phyloP scores from a whole-genome alignment of 2,888 invertebrate genomes.

The Agonopterix heracliana region DNA sequence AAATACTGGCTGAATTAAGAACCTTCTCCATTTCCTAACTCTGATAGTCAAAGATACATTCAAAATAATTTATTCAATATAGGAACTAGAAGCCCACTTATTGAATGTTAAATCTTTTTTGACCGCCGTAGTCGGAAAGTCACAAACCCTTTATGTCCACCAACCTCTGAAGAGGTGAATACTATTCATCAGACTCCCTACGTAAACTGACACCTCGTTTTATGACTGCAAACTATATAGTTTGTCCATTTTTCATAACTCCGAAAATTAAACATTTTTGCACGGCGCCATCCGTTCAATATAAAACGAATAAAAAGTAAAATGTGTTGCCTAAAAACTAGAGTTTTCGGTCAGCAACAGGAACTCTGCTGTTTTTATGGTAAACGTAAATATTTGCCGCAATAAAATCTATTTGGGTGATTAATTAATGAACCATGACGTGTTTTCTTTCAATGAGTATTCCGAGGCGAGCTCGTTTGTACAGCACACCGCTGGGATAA shows the following conservation, averaged over 20 bases:
- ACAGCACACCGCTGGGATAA: slow-evolving; percentile 15
- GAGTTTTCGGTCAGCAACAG: slow-evolving; percentile 24
- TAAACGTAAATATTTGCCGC: slow-evolving; percentile 59
- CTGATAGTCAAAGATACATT: no score
- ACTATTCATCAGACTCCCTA: no score
- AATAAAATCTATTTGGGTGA: slow-evolving; percentile 63
- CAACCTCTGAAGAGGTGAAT: no score
- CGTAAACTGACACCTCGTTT: background rate
- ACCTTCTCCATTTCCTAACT: no score
- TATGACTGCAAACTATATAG: background rate
- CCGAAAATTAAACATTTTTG: slow-evolving; percentile 1
- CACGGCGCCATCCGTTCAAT: background rate
- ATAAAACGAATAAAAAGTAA: slow-evolving; percentile 1
- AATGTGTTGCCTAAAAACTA: slow-evolving; percentile 26
- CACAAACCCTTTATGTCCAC: no score
- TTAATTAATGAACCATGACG: slow-evolving; percentile 51
- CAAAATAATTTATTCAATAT: no score
- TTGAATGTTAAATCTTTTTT: no score
- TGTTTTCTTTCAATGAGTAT: slow-evolving; percentile 29
- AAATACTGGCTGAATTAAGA: no score
- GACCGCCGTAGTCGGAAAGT: no score
- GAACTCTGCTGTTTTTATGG: slow-evolving; percentile 41
- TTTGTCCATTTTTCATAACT: background rate
- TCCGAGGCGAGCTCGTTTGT: slow-evolving; percentile 8
- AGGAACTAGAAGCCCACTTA: no score